Evolutionary conservation across 2,888 invertebrate genomes (phyloP), one percentile per base, ranked within the genome.

Genomic region (Chrysolina haemoptera): DNA sequence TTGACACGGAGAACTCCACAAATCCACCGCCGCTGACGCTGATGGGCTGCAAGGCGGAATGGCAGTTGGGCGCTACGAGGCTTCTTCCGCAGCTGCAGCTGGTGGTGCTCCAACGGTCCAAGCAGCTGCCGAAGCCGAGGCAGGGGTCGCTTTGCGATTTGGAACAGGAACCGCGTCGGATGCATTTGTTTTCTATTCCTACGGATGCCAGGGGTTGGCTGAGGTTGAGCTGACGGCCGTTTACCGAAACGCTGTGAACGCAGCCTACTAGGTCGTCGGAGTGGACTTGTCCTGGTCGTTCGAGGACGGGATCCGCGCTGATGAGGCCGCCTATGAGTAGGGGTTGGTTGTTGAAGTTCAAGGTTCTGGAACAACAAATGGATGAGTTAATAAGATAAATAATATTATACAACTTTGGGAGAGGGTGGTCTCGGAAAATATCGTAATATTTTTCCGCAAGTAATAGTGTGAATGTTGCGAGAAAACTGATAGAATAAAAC

Each of bases 191-290:
- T 73, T 93, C 91, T 3, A 97, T 92, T 1, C 93, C 94, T 6
- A 92, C 90, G 4, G 94, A 92, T 66, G 92, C 89, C 1, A 95
- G 81, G 0, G 97, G 96, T 80, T 91, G 93, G 74, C 95, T 95
- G 68, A 97, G 89, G 85, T 97, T 97, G 27, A 97, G 86, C 0
- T 93, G 89, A 22, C 96, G 91, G 4, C 97, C 97, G 84, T 98
- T 97, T 69, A 98, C 92, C 0, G 94, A 92, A 1, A 98, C 94
- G 80, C 96, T 96, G 84, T 97, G 96, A 79, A 98, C 92, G 85
- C 98, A 98, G 6, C 98, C 98, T 16, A 98, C 94, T 75, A 98
- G 93, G 86, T 98, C 98, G 85, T 98, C 97, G 0, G 97, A 94
- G 83, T 94, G 94, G 50, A 98, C 92, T 88, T 98, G 97, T 0